Base-by-base conservation (phyloP, 2,797 vertebrate genomes). In the Tokudaia tokunoshimensis region DNA sequence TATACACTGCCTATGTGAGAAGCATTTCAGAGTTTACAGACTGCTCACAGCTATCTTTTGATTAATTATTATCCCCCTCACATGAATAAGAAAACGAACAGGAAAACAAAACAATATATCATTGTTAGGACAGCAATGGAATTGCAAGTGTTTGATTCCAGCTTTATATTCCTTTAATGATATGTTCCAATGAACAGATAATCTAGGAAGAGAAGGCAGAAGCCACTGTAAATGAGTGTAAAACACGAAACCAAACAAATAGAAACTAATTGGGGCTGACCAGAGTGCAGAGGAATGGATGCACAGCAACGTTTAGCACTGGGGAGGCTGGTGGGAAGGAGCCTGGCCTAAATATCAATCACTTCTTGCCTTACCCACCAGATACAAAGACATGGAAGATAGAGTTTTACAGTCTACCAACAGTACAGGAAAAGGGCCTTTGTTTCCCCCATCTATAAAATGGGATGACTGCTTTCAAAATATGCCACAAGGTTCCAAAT, bases 381-480 rank as follows among this genome's bases (percentile, higher is more conserved):
- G 26, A 41, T 3, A 65, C 3, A 79, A 22, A 57, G 4, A 2
- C 7, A 24, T 34, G 15, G 19, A 83, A 74, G 37, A 65, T 15
- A 55, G 0, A 84, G 70, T 6, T 95, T 34, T 72, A 29, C 34
- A 70, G 52, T 11, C 78, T 37, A 31, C 20, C 34, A 19, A 81
- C 19, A n/a, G 22, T 26, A n/a, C 11, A 26, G 1, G 6, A 84
- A 12, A 63, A n/a, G 37, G 29, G 22, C 6, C 29, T 96, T 83
- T 41, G 37, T 47, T 34, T 91, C 13, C 50, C 50, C 84, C 59
- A 19, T 91, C 95, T 78, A 57, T 34, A 81, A 76, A 90, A 76
- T 52, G 63, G 79, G 26, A 20, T 37, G 26, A 87, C 24, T 59
- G 15, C 24, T 61, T 88, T 67, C 15, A 90, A 72, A 37, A 88